Percentiles rank a stretch among this genome's conserved stretches.
These are phyloP conservation scores for Macrostomum cliftonense DNA, from an alignment of 2,888 invertebrate species.

Conservation along the genomic window DNA sequence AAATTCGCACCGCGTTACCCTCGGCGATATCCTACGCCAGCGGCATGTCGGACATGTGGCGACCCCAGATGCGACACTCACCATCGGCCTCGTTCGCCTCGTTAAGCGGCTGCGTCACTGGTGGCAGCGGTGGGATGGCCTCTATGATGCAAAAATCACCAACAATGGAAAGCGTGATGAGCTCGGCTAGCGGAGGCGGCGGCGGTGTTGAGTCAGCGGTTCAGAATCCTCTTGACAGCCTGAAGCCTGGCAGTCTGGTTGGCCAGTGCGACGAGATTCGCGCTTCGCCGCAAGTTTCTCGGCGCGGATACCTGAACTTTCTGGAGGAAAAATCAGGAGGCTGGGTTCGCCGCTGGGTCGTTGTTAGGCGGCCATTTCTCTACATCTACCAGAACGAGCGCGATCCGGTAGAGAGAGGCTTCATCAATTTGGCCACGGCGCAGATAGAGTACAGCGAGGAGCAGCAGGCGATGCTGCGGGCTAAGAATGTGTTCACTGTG, in stretches of 20 bases:
- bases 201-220: too few relatives aligned
- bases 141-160: conserved; percentile 2
- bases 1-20: too few relatives aligned
- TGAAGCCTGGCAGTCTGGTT: neutral
- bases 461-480: conserved; percentile 76
- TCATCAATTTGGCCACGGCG: conserved; percentile 90
- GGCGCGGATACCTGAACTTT: conserved; percentile 86
- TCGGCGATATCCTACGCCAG: too few relatives aligned
- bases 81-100: too few relatives aligned
- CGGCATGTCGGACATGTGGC: too few relatives aligned
- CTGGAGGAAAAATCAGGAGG: conserved; percentile 89
- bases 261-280: conserved; percentile 45
- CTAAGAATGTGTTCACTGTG: conserved; percentile 52
- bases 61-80: too few relatives aligned
- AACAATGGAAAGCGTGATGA: conserved; percentile 1
- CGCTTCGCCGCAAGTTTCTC: conserved; percentile 83
- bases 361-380: conserved; percentile 91
- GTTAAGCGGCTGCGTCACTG: too few relatives aligned
- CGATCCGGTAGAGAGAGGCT: conserved; percentile 86
- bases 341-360: conserved; percentile 96
- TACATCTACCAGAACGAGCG: conserved; percentile 95
- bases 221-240: neutral
- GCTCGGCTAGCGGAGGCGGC: neutral
- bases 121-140: too few relatives aligned
- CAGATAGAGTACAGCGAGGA: conserved; percentile 96